phyloP scores from a whole-genome alignment of 2,113 vertebrate genomes.

The Ploceus nigricollis region DNA sequence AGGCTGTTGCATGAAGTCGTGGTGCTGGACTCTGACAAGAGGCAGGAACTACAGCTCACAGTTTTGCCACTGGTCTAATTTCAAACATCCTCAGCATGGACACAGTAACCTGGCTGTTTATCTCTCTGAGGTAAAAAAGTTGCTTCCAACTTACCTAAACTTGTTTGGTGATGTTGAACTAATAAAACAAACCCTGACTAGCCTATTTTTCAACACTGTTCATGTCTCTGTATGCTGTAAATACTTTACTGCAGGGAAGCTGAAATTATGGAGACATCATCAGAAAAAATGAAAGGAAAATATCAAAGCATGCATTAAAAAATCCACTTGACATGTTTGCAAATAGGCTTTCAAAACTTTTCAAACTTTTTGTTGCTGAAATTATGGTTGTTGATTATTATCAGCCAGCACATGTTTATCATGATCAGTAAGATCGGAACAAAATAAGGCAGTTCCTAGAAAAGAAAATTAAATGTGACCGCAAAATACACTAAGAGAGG shows the following conservation, averaged over 20 bases:
- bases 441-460: background rate
- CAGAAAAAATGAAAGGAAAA: conserved; percentile 10
- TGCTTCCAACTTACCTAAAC: background rate
- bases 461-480: background rate
- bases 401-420: background rate
- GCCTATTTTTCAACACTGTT: conserved; percentile 7
- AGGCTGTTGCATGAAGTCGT: accelerated
- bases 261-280: conserved; percentile 12
- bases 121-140: background rate
- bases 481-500: background rate
- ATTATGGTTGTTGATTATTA: background rate
- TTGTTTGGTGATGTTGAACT: background rate
- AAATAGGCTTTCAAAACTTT: conserved; percentile 53
- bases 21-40: background rate
- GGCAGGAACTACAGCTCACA: background rate
- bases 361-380: background rate
- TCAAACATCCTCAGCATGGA: background rate
- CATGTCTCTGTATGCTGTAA: background rate
- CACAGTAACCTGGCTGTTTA: background rate
- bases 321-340: conserved; percentile 7
- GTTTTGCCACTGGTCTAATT: background rate
- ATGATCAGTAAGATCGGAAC: background rate
- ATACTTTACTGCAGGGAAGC: conserved; percentile 28
- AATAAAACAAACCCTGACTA: background rate
- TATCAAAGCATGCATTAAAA: background rate